Evolutionary conservation across 2,888 invertebrate species (phyloP).

Genomic region (Pseudococcus jackbeardsleyi): DNA sequence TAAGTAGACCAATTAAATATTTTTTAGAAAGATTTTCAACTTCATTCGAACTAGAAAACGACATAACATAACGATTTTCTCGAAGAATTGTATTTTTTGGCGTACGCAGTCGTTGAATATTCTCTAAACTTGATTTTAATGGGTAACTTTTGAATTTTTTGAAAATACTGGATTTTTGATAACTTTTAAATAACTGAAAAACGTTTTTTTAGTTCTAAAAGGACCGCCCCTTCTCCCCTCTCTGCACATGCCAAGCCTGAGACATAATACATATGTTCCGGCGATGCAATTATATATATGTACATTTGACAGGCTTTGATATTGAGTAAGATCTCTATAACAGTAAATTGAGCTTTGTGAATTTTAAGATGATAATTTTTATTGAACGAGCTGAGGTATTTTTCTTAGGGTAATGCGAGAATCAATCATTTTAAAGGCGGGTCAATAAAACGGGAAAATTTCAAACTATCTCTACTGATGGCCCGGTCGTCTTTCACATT

Average conservation of each 20-base stretch:
- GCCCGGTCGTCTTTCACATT: constrained; percentile 21
- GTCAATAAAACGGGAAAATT: constrained; percentile 38
- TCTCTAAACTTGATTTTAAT: too few relatives aligned
- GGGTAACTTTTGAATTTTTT: too few relatives aligned
- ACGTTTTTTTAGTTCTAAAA: not conserved
- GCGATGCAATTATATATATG: constrained; percentile 29
- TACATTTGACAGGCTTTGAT: not conserved
- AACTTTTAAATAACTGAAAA: too few relatives aligned
- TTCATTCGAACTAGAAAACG: too few relatives aligned
- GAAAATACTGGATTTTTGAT: too few relatives aligned
- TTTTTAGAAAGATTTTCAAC: too few relatives aligned
- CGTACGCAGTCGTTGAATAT: too few relatives aligned
- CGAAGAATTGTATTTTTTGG: too few relatives aligned
- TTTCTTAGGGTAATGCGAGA: not conserved
- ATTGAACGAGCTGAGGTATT: not conserved
- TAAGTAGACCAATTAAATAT: too few relatives aligned
- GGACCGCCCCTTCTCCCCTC: too few relatives aligned
- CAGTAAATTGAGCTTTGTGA: not conserved
- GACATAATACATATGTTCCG: constrained; percentile 31
- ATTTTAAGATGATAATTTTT: not conserved
- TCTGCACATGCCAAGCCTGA: too few relatives aligned
- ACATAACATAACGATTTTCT: too few relatives aligned
- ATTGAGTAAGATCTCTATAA: constrained; percentile 3
- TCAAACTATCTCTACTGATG: constrained; percentile 22
- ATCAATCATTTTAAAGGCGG: constrained; percentile 38